Evolutionary conservation across 2,113 vertebrate genomes (phyloP), one percentile per base, ranked within the genome.

Genomic region (Megaptera novaeangliae): DNA sequence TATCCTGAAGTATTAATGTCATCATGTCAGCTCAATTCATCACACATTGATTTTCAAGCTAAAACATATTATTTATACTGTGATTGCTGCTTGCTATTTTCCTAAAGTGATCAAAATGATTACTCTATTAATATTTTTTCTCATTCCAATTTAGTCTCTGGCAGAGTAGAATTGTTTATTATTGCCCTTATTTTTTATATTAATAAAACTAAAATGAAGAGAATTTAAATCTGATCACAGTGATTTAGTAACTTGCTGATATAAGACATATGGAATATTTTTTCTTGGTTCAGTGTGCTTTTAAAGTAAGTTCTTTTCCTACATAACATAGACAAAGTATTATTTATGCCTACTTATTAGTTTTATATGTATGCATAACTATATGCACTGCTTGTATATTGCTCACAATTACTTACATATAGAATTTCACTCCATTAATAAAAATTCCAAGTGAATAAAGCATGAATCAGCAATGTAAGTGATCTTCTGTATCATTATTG

Each of bases 261-360:
- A 85, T 14, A 94, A 96, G 31, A n/a, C 59, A 91, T 84, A 75
- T 85, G 52, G 52, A 8, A 61, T 71, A 83, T 68, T 92, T 97
- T 59, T 95, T 92, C 64, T 59, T 71, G n/a, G 59, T 68, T 59
- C 82, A 85, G 14, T 83, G 20, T 78, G 14, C 4, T 81, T 61
- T 94, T 80, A 72, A 95, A 94, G 84, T 81, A 96, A 93, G 74
- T 94, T 64, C 41, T 93, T 89, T 89, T 88, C 52, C 9, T 74
- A n/a, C 52, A 64, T 75, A 81, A 90, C 71, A 12, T 57, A 91
- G 23, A n/a, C 68, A 85, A 95, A 59, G 15, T 77, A 72, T 61
- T 61, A 81, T 71, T 96, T 90, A 91, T 88, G 14, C 17, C 61
- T 94, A 55, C 6, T 63, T 78, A 61, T n/a, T 94, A 92, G 34